A percentile compares a stretch with the other conserved stretches of the same genome.
Evolutionary conservation across 2,797 vertebrate genomes (phyloP).

Genomic region (Typhlichthys subterraneus): DNA sequence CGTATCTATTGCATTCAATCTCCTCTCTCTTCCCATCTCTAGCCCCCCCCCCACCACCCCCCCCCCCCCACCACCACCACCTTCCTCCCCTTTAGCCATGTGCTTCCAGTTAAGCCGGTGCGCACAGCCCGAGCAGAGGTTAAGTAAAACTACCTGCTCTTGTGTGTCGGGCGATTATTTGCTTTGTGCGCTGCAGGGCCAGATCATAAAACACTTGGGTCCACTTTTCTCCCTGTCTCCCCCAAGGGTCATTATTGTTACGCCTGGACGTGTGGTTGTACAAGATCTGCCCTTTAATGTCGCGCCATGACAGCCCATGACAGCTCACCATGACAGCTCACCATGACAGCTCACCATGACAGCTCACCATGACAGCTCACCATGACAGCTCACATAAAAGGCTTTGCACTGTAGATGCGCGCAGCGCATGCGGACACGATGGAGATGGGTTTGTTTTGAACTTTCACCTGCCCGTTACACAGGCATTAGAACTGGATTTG

Average conservation of each 20-base stretch:
- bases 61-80: not conserved
- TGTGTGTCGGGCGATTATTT: slow-evolving; percentile 78
- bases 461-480: too few relatives aligned
- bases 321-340: too few relatives aligned
- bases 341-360: too few relatives aligned
- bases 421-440: too few relatives aligned
- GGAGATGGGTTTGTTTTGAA: too few relatives aligned
- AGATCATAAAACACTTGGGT: slow-evolving; percentile 78
- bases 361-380: too few relatives aligned
- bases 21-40: slow-evolving; percentile 6
- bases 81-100: slow-evolving; percentile 47
- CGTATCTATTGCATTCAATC: slow-evolving; percentile 18
- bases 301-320: slow-evolving; percentile 52
- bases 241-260: slow-evolving; percentile 69
- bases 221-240: slow-evolving; percentile 61
- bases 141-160: slow-evolving; percentile 80
- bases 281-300: slow-evolving; percentile 60
- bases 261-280: slow-evolving; percentile 70
- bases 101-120: slow-evolving; percentile 74
- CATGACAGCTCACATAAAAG: not conserved
- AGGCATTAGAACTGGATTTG: too few relatives aligned
- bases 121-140: slow-evolving; percentile 68
- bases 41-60: not conserved
- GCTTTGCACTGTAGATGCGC: too few relatives aligned
- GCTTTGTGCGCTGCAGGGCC: slow-evolving; percentile 71